phyloP scores from a whole-genome alignment of 2,888 invertebrate genomes.

The Taenaris catops region DNA sequence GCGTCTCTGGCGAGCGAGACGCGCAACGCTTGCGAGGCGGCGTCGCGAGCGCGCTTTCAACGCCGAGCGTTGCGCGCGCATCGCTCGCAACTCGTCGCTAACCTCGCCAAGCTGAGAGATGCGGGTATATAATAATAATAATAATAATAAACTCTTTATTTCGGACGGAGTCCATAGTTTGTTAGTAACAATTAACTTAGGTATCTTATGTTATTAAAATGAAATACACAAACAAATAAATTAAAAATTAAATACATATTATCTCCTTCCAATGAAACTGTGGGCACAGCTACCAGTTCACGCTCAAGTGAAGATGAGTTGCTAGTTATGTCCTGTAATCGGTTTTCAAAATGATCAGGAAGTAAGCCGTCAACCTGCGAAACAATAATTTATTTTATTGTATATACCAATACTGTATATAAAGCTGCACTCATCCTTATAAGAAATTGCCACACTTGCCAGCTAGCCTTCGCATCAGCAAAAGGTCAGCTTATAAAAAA shows the following conservation, averaged over 20 bases:
- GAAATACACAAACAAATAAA: too few species aligned
- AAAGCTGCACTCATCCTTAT: too few species aligned
- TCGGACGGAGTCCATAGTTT: too few species aligned
- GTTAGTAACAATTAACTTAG: too few species aligned
- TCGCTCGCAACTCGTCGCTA: slow-evolving; percentile 38
- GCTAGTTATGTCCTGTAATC: slow-evolving; percentile 36
- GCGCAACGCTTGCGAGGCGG: slow-evolving; percentile 55
- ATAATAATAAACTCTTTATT: too few species aligned
- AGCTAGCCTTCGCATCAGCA: too few species aligned
- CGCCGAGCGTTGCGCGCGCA: slow-evolving; percentile 51
- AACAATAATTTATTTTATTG: not conserved
- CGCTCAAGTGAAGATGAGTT: slow-evolving; percentile 64
- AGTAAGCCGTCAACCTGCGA: slow-evolving; percentile 62
- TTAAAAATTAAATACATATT: too few species aligned
- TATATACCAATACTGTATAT: too few species aligned
- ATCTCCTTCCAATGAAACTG: slow-evolving; percentile 14
- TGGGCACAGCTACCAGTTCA: slow-evolving; percentile 38
- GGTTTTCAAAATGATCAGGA: slow-evolving; percentile 51
- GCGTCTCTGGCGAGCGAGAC: slow-evolving; percentile 58
- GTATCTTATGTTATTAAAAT: too few species aligned
- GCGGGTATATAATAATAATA: too few species aligned
- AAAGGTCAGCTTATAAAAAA: too few species aligned
- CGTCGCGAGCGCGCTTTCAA: slow-evolving; percentile 48
- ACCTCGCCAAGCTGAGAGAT: slow-evolving; percentile 46
- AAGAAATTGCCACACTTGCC: too few species aligned